A percentile compares a stretch with the other conserved stretches of the same genome.
Evolutionary conservation across 2,113 vertebrate species (phyloP).

Genomic region (Leptobrachium ailaonicum): DNA sequence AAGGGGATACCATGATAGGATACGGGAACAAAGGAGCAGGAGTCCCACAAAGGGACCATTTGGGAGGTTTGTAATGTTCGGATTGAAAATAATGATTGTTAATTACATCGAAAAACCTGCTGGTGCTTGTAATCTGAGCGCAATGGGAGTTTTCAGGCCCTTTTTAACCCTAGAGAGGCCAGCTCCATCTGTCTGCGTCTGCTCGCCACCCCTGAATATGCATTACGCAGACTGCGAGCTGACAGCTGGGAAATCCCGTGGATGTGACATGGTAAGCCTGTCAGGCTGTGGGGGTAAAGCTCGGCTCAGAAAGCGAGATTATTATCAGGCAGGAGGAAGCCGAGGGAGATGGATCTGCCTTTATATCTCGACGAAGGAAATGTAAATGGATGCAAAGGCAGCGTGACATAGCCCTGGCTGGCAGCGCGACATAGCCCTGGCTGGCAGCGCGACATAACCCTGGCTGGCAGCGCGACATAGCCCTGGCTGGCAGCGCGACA

Average conservation of each 20-base stretch:
- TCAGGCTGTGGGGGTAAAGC: conserved; percentile 37
- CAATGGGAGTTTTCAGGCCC: no score
- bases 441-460: neutral
- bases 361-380: conserved; percentile 20
- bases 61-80: no score
- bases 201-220: no score
- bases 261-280: conserved; percentile 37
- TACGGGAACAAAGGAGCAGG: no score
- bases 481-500: neutral
- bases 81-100: no score
- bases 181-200: no score
- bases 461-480: neutral
- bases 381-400: conserved; percentile 3
- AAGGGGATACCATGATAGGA: no score
- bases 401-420: neutral
- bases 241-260: conserved; percentile 35
- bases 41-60: no score
- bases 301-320: conserved; percentile 35
- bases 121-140: no score
- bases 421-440: neutral
- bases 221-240: neutral
- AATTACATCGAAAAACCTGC: no score
- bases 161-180: no score
- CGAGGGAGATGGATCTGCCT: conserved; percentile 32
- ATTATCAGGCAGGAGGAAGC: conserved; percentile 28